Evolutionary conservation across 1,140 invertebrate species (phyloP), one percentile per base, ranked within the genome.

Genomic region (Delia radicum): DNA sequence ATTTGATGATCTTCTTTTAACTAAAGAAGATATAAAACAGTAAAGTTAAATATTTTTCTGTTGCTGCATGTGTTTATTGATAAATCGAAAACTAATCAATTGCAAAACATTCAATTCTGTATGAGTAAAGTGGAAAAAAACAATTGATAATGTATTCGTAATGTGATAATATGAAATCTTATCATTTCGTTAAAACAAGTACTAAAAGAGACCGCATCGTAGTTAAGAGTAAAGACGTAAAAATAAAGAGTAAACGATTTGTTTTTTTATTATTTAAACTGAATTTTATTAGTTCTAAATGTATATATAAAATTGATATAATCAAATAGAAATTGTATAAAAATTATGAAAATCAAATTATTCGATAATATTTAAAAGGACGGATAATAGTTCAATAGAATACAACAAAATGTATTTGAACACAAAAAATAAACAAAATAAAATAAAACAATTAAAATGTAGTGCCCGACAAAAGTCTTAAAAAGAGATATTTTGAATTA

Each of bases 31-130:
- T 55, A 21, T 21, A 18, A 37, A 37, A 21, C 12, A 42, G 3
- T 42, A 4, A 55, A 55, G 8, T 55, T 55, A 15, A 42, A 42
- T 15, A 21, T 55, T n/a, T 55, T 24, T 1, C 5, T 55, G n/a
- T 21, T 55, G 48, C 2, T 24, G 21, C 5, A 55, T 55, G 48
- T 21, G 65, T 15, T 12, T 69, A 69, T 69, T 33, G 65, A 69
- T 69, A 69, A 55, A 33, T 69, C 18, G n/a, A 33, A 67, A 69
- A 69, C 65, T 69, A 69, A 69, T 69, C 65, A 69, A 33, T 69
- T 31, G 29, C 29, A 37, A 37, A 69, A 33, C 29, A 69, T 69
- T n/a, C n/a, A n/a, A n/a, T n/a, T 15, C 29, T 33, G 48, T 21
- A 55, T 55, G 21, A 21, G 48, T 8, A 18, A 55, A 18, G 24